Base-by-base conservation (phyloP, 2,888 invertebrate genomes). In the Zygothrica quintamaculata region DNA sequence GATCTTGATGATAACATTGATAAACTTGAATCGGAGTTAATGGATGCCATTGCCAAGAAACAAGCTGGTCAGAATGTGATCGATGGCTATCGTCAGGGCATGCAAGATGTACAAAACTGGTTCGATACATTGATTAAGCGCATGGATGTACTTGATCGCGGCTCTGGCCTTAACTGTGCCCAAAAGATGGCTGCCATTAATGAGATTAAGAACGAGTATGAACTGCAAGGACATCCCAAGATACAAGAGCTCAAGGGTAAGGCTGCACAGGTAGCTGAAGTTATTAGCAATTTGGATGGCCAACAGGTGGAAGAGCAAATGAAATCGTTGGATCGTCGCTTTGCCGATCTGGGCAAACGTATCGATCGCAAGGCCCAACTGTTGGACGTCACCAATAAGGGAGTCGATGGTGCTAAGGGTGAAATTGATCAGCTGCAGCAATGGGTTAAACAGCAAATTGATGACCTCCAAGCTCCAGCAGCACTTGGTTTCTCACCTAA, bases 241-340 rank as follows among this genome's bases (percentile, higher is more conserved):
- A 92, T 97, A 15, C 94, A 94, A 34, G 93, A 94, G 62, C 93
- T 96, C 0, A 96, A 95, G 88, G 89, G 92, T 39, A 92, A 95
- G 44, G 95, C 95, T 1, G 92, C 93, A 0, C 93, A 94, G 88
- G 95, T 96, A 5, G 94, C 94, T 58, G 95, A 95, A 66, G 94
- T 96, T 18, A 95, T 97, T 8, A 96, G 96, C 89, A 97, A 97
- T 89, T 92, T 97, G 70, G 97, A 97, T 88, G 95, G 96, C 0
- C 97, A 97, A 88, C 97, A 97, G 92, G 95, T 97, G 1, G 97
- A 97, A 88, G 97, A 97, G 89, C 96, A 96, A 93, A 93, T 96
- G 89, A 96, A 96, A 89, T 95, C 96, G 0, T 93, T 96, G 0
- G 97, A 98, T 88, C 93, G 97, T 69, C 93, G 96, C 65, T 95